Evolutionary conservation across 1,140 invertebrate species (phyloP).

Genomic region (Drosophila lowei): DNA sequence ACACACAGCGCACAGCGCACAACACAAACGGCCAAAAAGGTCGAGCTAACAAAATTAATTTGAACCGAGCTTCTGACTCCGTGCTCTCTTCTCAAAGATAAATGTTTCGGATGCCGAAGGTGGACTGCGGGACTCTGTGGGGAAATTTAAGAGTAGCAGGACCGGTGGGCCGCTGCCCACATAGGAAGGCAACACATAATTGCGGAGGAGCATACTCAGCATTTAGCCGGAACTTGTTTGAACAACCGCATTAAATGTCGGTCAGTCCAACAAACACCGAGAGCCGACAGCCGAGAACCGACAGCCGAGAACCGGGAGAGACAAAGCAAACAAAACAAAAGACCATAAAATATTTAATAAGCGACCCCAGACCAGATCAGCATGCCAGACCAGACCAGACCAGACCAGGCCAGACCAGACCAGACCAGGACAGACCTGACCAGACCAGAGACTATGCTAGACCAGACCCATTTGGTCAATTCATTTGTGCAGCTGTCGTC

Average conservation of each 20-base stretch:
- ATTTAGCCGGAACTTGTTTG: constrained; percentile 42
- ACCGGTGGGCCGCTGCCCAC: constrained; percentile 8
- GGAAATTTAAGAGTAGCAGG: constrained; percentile 11
- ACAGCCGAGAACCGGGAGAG: not conserved
- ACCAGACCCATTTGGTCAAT: constrained; percentile 18
- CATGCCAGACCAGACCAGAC: constrained; percentile 26
- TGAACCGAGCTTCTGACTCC: not conserved
- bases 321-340: constrained; percentile 43
- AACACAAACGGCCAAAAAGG: constrained; percentile 44
- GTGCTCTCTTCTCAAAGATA: constrained; percentile 31
- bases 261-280: constrained; percentile 22
- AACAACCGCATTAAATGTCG: constrained; percentile 52
- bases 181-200: constrained; percentile 40
- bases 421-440: constrained; percentile 22
- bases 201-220: constrained; percentile 39
- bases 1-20: too few species aligned
- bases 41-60: constrained; percentile 50
- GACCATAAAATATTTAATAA: constrained; percentile 56
- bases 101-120: constrained; percentile 24
- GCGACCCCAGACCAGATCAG: not conserved
- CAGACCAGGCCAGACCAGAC: constrained; percentile 18
- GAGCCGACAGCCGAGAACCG: not conserved
- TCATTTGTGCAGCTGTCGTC: constrained; percentile 52
- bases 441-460: not conserved
- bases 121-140: constrained; percentile 10